Evolutionary conservation across 2,113 vertebrate genomes (phyloP).

Genomic region (Hippocampus barbouri): DNA sequence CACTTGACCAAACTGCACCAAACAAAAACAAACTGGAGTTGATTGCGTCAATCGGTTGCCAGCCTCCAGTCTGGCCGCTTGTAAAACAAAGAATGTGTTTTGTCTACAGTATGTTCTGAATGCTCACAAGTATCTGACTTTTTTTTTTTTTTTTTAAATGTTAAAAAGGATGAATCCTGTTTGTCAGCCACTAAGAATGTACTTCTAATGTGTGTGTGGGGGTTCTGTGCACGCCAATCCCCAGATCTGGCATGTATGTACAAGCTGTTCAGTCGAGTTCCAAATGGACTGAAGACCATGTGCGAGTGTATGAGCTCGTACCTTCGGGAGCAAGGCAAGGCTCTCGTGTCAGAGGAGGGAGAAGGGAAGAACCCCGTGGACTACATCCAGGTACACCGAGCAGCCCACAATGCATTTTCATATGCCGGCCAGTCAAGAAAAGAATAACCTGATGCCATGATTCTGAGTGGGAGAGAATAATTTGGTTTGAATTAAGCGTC

Average conservation of each 20-base stretch:
- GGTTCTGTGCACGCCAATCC: slow-evolving; percentile 18
- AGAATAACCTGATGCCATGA: background rate
- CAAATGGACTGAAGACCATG: slow-evolving; percentile 98
- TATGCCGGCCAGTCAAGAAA: background rate
- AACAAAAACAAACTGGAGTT: too few species aligned
- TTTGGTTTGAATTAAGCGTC: too few species aligned
- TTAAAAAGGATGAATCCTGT: background rate
- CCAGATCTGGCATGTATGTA: slow-evolving; percentile 99
- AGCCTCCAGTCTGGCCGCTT: background rate
- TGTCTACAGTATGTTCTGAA: background rate
- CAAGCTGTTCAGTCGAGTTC: slow-evolving; percentile 97
- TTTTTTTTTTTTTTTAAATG: too few species aligned
- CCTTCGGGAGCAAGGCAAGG: slow-evolving; percentile 96
- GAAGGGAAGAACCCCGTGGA: slow-evolving; percentile 99
- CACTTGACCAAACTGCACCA: too few species aligned
- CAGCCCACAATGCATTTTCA: background rate
- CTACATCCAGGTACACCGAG: slow-evolving; percentile 88
- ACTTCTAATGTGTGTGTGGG: slow-evolving; percentile 8
- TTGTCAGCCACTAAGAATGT: background rate
- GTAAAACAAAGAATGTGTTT: background rate
- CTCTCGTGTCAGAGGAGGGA: slow-evolving; percentile 96
- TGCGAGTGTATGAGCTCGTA: slow-evolving; percentile 99
- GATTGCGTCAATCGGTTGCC: too few species aligned
- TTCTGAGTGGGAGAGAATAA: background rate
- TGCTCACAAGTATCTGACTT: background rate